Base-by-base conservation (phyloP, 2,888 invertebrate species). In the Rosalia funebris region DNA sequence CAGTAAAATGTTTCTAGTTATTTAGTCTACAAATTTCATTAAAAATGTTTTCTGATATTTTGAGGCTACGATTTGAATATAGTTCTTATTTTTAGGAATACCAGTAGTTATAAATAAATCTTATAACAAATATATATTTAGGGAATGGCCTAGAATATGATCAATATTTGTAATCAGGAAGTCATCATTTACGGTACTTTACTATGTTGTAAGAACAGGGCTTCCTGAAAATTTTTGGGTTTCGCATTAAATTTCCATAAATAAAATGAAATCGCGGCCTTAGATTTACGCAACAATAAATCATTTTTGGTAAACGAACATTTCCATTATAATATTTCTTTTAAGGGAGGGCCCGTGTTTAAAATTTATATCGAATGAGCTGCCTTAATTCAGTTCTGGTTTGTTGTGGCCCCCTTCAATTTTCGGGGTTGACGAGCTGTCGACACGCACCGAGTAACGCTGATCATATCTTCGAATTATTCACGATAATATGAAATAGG, bases 381-480 rank as follows among this genome's bases (percentile, higher is more conserved):
- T 46, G 39, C 57, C 48, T 45, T 37, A 52, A 46, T 46, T 41
- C 41, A n/a, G 42, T 36, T 52, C 11, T 12, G 15, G 48, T 44
- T 45, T 14, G 25, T 36, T 45, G 11, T 31, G 19, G 15, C 45
- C 17, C 45, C 37, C 46, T 37, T 45, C 31, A 19, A 9, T 37
- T 5, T 42, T 15, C 12, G 10, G 39, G 14, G 56, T 60, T 62
- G 63, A 63, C 61, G 63, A 57, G 44, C 57, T 53, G 63, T 45
- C 56, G 61, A 61, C 66, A 66, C 66, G 66, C 63, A 66, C 25
- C 25, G 25, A 53, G 52, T 57, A 57, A 45, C 57, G 46, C 56
- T 46, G 25, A 31, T 44, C 60, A 47, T 60, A 60, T 60, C 60
- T 54, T 55, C 16, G 46, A 46, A 60, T 63, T 60, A 62, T 64